phyloP scores from a whole-genome alignment of 64 coral and sea anemone genomes.

The Trachythela sp. region DNA sequence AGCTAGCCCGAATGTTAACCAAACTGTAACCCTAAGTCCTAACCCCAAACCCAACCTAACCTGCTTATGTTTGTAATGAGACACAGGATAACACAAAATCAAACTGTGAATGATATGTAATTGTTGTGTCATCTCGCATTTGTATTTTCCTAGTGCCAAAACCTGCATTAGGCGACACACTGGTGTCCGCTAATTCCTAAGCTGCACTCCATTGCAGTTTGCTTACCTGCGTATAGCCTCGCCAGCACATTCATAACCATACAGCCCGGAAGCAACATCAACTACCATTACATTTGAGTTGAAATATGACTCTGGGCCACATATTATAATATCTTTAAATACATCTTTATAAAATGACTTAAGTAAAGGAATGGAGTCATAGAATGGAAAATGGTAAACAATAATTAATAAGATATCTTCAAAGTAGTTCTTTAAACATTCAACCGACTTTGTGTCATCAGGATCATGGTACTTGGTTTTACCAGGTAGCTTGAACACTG shows the following conservation, averaged over 20 bases:
- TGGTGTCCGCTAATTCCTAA: no score
- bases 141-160: no score
- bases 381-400: constrained; percentile 78
- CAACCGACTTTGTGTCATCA: neutral
- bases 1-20: no score
- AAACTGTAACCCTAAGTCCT: no score
- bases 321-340: constrained; percentile 66
- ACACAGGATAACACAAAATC: no score
- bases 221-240: constrained; percentile 25
- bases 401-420: constrained; percentile 70
- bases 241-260: constrained; percentile 45
- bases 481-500: neutral
- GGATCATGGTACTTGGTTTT: neutral
- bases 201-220: no score
- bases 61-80: no score
- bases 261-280: constrained; percentile 34
- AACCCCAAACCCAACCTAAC: no score
- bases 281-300: constrained; percentile 45
- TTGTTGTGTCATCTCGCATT: no score
- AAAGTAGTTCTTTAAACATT: constrained; percentile 62
- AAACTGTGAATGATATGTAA: no score
- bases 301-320: constrained; percentile 60
- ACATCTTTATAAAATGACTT: constrained; percentile 53
- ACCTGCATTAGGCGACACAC: no score
- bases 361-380: constrained; percentile 67